These are phyloP conservation scores for Marasmarcha lunaedactyla DNA, from an alignment of 2,888 invertebrate species.

Conservation along the genomic window DNA sequence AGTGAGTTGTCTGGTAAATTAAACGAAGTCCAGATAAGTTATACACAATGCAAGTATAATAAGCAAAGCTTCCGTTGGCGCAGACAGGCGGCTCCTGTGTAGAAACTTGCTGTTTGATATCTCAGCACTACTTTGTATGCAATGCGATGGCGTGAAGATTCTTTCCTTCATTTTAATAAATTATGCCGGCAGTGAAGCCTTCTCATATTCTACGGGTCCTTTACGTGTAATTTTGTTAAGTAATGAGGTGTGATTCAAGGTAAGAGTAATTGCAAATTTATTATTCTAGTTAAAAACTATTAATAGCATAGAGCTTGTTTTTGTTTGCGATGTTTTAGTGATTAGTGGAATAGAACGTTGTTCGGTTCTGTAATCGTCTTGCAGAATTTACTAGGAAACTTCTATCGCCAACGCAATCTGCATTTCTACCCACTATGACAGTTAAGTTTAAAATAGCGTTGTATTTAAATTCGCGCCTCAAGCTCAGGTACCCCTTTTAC, in stretches of 20 bases:
- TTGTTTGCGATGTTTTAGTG: no score
- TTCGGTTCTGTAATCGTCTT: no score
- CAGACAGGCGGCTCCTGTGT: constrained; percentile 42
- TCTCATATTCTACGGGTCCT: constrained; percentile 12
- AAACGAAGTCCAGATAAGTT: constrained; percentile 38
- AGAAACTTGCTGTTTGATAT: constrained; percentile 38
- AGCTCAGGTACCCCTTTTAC: neutral
- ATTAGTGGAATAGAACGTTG: no score
- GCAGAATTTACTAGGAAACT: no score
- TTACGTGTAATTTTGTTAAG: constrained; percentile 11
- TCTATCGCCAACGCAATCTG: constrained; percentile 1
- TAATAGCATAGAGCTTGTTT: neutral
- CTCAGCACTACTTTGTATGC: constrained; percentile 48
- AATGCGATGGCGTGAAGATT: constrained; percentile 25
- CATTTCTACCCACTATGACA: no score
- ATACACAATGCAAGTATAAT: constrained; percentile 49
- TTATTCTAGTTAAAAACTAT: neutral
- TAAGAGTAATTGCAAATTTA: constrained; percentile 4
- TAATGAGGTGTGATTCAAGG: constrained; percentile 4
- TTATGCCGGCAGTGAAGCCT: constrained; percentile 20
- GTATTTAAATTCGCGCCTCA: neutral
- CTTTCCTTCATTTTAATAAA: constrained; percentile 27
- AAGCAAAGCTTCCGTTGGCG: constrained; percentile 49
- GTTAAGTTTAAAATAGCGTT: no score
- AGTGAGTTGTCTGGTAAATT: constrained; percentile 36